Evolutionary conservation across 2,888 invertebrate genomes (phyloP), one percentile per base, ranked within the genome.

Genomic region (Hipparchia semele): DNA sequence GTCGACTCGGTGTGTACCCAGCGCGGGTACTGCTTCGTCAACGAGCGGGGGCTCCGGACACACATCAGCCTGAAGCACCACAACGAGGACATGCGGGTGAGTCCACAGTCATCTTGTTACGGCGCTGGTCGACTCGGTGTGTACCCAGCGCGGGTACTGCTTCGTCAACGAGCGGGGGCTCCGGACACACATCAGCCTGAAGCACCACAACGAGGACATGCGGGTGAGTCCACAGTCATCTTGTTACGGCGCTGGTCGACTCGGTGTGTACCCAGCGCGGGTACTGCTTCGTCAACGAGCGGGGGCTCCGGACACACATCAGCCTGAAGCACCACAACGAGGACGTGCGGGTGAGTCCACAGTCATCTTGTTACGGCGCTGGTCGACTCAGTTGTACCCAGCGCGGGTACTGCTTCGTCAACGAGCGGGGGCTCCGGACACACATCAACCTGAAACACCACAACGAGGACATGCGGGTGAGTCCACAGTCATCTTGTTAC

Each of bases 91-190:
- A 2, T 12, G 9, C 51, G 12, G 23, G 51, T 65, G 9, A 65
- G 51, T 23, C 46, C n/a, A n/a, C n/a, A n/a, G n/a, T n/a, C n/a
- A n/a, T n/a, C n/a, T n/a, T n/a, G n/a, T n/a, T n/a, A n/a, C n/a
- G n/a, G n/a, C n/a, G n/a, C n/a, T n/a, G n/a, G n/a, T n/a, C 0
- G 90, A 91, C 74, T 90, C 89, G 76, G 91, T 92, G 0, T 92
- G 92, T 70, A 86, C 86, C 6, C 78, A 91, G 6, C 92, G 92
- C 66, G 92, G 92, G 0, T 91, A 88, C 56, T 89, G 90, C 0
- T 92, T 92, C 75, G 89, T 92, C 5, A 91, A 91, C 68, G 85
- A 87, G 53, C 92, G 92, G 68, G 92, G 92, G 0, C 89, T 92
- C 2, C 87, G 90, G 6, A 80, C 91, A 2, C 92, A 92, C 69